phyloP scores from a whole-genome alignment of 2,888 invertebrate species.

The Micoletzkya japonica region DNA sequence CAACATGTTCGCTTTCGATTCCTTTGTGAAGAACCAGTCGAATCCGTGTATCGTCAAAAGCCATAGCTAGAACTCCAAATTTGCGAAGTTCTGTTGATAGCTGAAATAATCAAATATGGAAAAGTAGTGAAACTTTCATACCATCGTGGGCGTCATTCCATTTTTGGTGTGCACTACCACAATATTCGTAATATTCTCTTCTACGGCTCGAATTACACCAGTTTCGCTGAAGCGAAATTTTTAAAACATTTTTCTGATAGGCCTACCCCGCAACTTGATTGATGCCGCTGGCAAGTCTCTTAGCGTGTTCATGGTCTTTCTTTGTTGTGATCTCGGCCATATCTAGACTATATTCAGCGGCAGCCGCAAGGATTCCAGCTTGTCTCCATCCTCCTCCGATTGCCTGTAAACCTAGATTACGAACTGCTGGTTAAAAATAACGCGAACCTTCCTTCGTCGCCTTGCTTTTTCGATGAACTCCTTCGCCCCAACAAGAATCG shows the following conservation, averaged over 20 bases:
- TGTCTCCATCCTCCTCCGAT: slow-evolving; percentile 94
- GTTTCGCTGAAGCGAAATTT: no score
- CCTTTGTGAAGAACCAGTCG: slow-evolving; percentile 48
- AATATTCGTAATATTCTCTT: slow-evolving; percentile 50
- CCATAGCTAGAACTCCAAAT: slow-evolving; percentile 44
- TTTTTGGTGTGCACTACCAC: slow-evolving; percentile 47
- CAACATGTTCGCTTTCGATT: slow-evolving; percentile 43
- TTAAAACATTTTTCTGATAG: background rate
- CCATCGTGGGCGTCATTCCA: slow-evolving; percentile 37
- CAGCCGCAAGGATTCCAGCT: slow-evolving; percentile 85
- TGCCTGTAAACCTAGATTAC: slow-evolving; percentile 70
- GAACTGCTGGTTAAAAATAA: background rate
- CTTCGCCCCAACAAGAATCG: slow-evolving; percentile 76
- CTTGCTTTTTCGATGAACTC: slow-evolving; percentile 47
- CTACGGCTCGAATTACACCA: slow-evolving; percentile 33
- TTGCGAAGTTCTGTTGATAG: background rate
- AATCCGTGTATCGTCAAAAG: slow-evolving; percentile 47
- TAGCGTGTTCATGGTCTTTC: slow-evolving; percentile 74
- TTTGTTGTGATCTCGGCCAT: slow-evolving; percentile 74
- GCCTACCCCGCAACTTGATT: slow-evolving; percentile 29
- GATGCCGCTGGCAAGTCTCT: slow-evolving; percentile 46
- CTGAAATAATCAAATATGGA: background rate
- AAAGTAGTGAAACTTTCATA: slow-evolving; percentile 11
- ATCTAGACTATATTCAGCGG: slow-evolving; percentile 82
- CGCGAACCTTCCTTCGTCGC: slow-evolving; percentile 36